Evolutionary conservation across 92 coral and sea anemone genomes (phyloP).

Genomic region (Plumapathes pennacea): DNA sequence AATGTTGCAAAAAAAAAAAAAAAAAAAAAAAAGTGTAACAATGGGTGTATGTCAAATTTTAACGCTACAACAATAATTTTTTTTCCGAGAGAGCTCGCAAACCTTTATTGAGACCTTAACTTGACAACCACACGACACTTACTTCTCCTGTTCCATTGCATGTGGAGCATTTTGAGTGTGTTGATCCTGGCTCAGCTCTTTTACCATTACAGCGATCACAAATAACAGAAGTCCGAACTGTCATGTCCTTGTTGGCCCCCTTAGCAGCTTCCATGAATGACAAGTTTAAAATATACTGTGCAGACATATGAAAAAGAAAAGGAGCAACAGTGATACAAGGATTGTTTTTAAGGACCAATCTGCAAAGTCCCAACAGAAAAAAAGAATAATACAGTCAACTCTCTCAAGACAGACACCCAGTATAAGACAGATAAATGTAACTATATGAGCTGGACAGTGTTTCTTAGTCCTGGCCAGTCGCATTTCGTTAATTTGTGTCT

Average conservation of each 20-base stretch:
- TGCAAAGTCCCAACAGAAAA: too few species aligned
- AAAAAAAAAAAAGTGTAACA: too few species aligned
- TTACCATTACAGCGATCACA: conserved; percentile 91
- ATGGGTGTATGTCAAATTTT: not conserved
- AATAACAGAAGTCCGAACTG: conserved; percentile 71
- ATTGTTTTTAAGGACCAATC: too few species aligned
- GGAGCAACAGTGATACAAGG: not conserved
- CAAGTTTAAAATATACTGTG: conserved; percentile 88
- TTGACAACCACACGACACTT: not conserved
- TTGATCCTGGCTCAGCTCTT: conserved; percentile 96
- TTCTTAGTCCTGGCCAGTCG: not conserved
- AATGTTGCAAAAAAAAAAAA: too few species aligned
- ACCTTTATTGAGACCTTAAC: too few species aligned
- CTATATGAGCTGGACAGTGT: too few species aligned
- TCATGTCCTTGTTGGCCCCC: conserved; percentile 89
- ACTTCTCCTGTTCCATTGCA: conserved; percentile 99
- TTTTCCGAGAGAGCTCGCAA: too few species aligned
- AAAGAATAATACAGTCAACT: too few species aligned
- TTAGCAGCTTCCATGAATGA: conserved; percentile 98
- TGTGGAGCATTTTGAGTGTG: conserved; percentile 74
- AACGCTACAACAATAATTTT: too few species aligned
- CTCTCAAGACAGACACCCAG: too few species aligned
- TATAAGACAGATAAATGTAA: too few species aligned
- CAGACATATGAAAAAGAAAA: conserved; percentile 13
- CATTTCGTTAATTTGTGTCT: not conserved